Evolutionary conservation across 2,888 invertebrate genomes (phyloP), one percentile per base, ranked within the genome.

Genomic region (Hipparchia semele): DNA sequence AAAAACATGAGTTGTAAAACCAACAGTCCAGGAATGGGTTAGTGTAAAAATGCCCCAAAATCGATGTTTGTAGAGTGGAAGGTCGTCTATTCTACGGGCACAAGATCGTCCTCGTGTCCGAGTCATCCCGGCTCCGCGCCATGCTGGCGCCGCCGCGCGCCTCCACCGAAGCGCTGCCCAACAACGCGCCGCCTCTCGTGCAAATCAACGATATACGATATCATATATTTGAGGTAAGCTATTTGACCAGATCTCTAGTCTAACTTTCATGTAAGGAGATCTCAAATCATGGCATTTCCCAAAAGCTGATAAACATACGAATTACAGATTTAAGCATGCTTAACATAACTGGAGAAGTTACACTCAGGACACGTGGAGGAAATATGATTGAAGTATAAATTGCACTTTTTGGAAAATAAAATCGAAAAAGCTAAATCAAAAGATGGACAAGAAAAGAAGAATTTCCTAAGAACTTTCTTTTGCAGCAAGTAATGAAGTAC

Each of bases 131-230:
- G 70, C 96, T 98, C 79, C 95, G 98, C 79, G 97, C 96, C 70
- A 98, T 98, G 98, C 93, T 98, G 77, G 93, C 94, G 13, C 94
- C 94, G 2, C 79, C 92, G 6, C 86, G 92, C 10, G 79, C 86
- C 13, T 84, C 91, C 9, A 78, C 86, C 33, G 88, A 86, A 58
- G 82, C 86, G 0, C 75, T 83, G 12, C 83, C 87, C 1, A 74
- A 87, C 9, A 73, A 87, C 2, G 83, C 92, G 13, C 91, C 98
- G 53, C 98, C 98, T 0, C 97, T 98, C 58, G 97, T 98, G 72
- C 98, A 98, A 89, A 98, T 98, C 80, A 98, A 98, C 81, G 98
- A 98, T 84, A 98, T 98, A 77, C 95, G 98, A 85, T 98, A 98
- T 87, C 97, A 98, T 83, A 98, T 98, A 82, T 98, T 98, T 88